Percentiles rank a stretch among this genome's conserved stretches.
phyloP scores from a whole-genome alignment of 2,888 invertebrate genomes.

The Scotopteryx bipunctaria region DNA sequence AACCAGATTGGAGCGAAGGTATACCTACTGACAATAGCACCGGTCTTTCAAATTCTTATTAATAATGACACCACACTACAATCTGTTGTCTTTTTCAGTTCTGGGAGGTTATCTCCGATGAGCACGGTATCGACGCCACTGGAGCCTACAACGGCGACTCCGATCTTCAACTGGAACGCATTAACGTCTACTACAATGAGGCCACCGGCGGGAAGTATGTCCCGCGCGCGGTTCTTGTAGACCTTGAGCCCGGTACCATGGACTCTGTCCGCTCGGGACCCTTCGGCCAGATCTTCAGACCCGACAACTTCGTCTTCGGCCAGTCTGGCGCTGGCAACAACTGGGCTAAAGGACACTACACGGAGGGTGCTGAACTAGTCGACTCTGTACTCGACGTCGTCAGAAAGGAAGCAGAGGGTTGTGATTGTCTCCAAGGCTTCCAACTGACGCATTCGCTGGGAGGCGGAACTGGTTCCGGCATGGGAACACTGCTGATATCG shows the following conservation, averaged over 20 bases:
- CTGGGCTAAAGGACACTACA: slow-evolving; percentile 87
- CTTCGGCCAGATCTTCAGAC: slow-evolving; percentile 88
- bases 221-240: slow-evolving; percentile 68
- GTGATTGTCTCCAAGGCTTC: slow-evolving; percentile 87
- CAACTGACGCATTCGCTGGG: slow-evolving; percentile 87
- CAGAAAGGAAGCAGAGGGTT: slow-evolving; percentile 85
- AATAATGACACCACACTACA: neutral
- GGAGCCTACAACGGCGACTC: slow-evolving; percentile 85
- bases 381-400: slow-evolving; percentile 85
- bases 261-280: slow-evolving; percentile 87
- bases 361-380: slow-evolving; percentile 85
- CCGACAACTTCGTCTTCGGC: slow-evolving; percentile 89
- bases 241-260: slow-evolving; percentile 79
- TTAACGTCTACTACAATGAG: slow-evolving; percentile 90
- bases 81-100: slow-evolving; percentile 54
- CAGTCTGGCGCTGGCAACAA: slow-evolving; percentile 84
- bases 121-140: slow-evolving; percentile 68
- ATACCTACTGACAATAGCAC: too few species aligned
- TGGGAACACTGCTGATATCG: slow-evolving; percentile 88
- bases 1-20: slow-evolving; percentile 92
- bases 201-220: slow-evolving; percentile 80
- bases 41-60: too few species aligned
- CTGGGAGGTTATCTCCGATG: slow-evolving; percentile 73
- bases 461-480: slow-evolving; percentile 90
- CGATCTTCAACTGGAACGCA: slow-evolving; percentile 88